phyloP scores from a whole-genome alignment of 1,140 invertebrate species.

The Tetragonula clypearis region DNA sequence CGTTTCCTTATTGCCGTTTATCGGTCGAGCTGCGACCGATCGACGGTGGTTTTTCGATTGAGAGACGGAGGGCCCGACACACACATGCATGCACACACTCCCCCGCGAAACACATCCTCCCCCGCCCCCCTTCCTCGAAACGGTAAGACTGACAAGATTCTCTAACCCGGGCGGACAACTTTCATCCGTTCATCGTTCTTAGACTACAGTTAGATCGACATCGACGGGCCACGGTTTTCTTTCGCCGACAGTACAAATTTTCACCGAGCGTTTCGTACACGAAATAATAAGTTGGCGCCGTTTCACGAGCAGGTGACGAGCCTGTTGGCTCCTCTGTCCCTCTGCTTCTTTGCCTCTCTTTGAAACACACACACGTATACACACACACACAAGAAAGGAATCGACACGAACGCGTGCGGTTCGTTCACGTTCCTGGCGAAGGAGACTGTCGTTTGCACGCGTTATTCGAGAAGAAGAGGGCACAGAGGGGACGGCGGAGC shows the following conservation, averaged over 20 bases:
- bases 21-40: slow-evolving; percentile 5
- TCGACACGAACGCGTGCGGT: neutral
- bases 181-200: slow-evolving; percentile 50
- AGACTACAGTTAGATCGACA: slow-evolving; percentile 23
- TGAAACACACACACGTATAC: too few relatives aligned
- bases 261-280: slow-evolving; percentile 58
- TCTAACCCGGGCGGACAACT: slow-evolving; percentile 43
- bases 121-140: slow-evolving; percentile 21
- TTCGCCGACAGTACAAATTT: slow-evolving; percentile 72
- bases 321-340: too few relatives aligned
- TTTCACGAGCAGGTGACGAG: neutral
- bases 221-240: slow-evolving; percentile 55
- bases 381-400: too few relatives aligned
- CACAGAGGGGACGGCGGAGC: neutral
- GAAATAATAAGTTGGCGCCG: neutral
- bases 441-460: neutral
- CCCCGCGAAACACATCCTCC: neutral
- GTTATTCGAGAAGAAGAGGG: neutral
- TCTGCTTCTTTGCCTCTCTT: neutral
- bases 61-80: slow-evolving; percentile 26
- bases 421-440: neutral
- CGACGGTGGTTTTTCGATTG: neutral
- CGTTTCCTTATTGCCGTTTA: neutral
- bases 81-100: neutral
- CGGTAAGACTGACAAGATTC: slow-evolving; percentile 70